Conservation (phyloP, 2,888 invertebrate species). For the Phortica okadai region DNA sequence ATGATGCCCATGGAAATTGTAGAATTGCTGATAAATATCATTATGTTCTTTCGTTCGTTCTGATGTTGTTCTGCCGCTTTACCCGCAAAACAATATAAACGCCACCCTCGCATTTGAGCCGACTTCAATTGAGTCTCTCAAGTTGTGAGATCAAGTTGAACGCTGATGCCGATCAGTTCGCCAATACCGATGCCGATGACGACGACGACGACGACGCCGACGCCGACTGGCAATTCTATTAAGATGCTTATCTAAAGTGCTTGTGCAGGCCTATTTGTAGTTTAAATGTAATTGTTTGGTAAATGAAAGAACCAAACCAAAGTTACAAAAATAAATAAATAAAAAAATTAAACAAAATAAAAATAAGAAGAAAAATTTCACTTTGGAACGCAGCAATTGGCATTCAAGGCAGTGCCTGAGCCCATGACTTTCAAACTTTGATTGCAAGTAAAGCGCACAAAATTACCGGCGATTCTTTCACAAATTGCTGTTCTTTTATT, state of each 20-base stretch:
- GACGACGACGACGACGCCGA: conserved; percentile 45
- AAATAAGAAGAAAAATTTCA: not conserved
- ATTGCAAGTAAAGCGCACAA: not conserved
- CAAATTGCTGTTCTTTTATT: conserved; percentile 4
- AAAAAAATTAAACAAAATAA: not conserved
- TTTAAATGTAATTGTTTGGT: conserved; percentile 64
- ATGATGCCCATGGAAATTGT: conserved; percentile 73
- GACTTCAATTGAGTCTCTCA: not conserved
- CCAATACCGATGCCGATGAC: not conserved
- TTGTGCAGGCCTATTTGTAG: conserved; percentile 66
- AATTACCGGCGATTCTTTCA: conserved; percentile 5
- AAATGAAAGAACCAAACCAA: conserved; percentile 53
- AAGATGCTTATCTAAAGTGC: conserved; percentile 71
- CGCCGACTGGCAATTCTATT: conserved; percentile 71
- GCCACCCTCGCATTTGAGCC: conserved; percentile 21
- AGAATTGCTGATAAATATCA: conserved; percentile 71
- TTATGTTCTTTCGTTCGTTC: conserved; percentile 51
- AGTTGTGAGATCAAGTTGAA: not conserved
- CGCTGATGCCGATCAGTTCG: not conserved
- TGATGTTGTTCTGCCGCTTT: not conserved
- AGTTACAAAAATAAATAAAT: not conserved
- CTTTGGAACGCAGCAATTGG: not conserved
- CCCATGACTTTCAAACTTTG: conserved; percentile 25
- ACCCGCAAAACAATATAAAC: not conserved
- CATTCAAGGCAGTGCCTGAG: not conserved